Percentiles rank a stretch among this genome's conserved stretches.
phyloP scores from a whole-genome alignment of 2,888 invertebrate genomes.

The Cephus spinipes region DNA sequence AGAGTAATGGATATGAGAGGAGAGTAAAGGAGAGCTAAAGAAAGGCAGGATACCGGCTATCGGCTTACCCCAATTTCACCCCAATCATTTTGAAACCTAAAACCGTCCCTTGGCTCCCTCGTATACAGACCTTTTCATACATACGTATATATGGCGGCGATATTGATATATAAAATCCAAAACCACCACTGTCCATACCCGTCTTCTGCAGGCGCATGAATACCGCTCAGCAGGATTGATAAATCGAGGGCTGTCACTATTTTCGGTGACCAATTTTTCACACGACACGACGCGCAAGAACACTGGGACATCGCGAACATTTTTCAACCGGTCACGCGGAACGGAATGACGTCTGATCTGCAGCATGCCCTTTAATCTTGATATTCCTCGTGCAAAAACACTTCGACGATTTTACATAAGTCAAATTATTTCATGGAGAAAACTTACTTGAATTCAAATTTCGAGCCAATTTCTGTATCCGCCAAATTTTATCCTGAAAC shows the following conservation, averaged over 20 bases:
- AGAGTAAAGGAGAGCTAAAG: slow-evolving; percentile 20
- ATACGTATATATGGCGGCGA: slow-evolving; percentile 34
- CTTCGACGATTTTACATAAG: background rate
- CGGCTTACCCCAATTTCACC: slow-evolving; percentile 66
- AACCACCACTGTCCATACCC: slow-evolving; percentile 15
- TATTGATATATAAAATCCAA: slow-evolving; percentile 54
- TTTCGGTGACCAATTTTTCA: slow-evolving; percentile 63
- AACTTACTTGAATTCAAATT: background rate
- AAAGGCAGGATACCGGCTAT: slow-evolving; percentile 47
- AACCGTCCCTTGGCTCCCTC: slow-evolving; percentile 39
- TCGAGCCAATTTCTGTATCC: background rate
- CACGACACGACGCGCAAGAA: slow-evolving; percentile 41
- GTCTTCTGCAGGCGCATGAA: slow-evolving; percentile 25
- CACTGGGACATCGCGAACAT: slow-evolving; percentile 46
- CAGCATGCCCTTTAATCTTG: slow-evolving; percentile 11
- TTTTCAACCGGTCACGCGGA: slow-evolving; percentile 62
- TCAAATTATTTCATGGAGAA: background rate
- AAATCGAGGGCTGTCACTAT: slow-evolving; percentile 61
- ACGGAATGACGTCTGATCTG: slow-evolving; percentile 38
- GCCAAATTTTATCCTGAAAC: background rate
- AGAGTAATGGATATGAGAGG: slow-evolving; percentile 1
- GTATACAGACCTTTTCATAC: slow-evolving; percentile 44
- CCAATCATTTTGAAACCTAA: slow-evolving; percentile 66
- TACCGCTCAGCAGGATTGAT: slow-evolving; percentile 48
- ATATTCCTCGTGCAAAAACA: background rate